Conservation (phyloP, 2,113 vertebrate species). For the Percopsis transmontana region DNA sequence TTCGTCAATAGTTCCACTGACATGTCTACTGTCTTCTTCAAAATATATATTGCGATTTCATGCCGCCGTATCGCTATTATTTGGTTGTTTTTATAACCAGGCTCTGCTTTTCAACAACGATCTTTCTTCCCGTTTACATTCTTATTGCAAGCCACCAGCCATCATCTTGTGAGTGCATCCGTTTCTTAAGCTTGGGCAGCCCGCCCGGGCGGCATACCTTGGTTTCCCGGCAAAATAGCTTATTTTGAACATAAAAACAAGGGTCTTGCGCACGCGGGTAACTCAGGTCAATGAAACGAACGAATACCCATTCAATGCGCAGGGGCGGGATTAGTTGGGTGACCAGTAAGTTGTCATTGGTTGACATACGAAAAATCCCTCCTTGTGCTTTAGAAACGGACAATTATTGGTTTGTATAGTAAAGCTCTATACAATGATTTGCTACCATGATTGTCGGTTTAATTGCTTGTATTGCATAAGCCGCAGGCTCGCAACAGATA, state of each 20-base stretch:
- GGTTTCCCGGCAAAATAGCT: conserved; percentile 64
- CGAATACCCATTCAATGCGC: conserved; percentile 41
- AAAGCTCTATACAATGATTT: conserved; percentile 32
- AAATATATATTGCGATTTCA: conserved; percentile 51
- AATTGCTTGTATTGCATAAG: conserved; percentile 44
- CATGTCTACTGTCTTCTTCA: conserved; percentile 46
- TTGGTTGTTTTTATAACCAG: conserved; percentile 56
- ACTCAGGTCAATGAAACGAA: conserved; percentile 32
- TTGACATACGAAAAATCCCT: conserved; percentile 16
- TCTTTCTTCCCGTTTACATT: conserved; percentile 75
- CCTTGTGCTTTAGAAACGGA: background rate
- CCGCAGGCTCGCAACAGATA: background rate
- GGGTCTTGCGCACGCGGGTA: conserved; percentile 19
- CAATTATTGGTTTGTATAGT: conserved; percentile 34
- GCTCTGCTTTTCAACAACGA: conserved; percentile 55
- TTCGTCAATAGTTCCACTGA: conserved; percentile 48
- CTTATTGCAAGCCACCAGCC: conserved; percentile 66
- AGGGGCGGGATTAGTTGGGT: conserved; percentile 33
- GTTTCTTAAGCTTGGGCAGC: background rate
- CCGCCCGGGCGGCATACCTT: conserved; percentile 43
- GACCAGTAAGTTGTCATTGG: conserved; percentile 26
- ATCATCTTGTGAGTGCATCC: conserved; percentile 44
- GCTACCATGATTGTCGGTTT: conserved; percentile 16
- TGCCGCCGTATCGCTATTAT: conserved; percentile 38
- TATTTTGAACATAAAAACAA: conserved; percentile 53